Evolutionary conservation across 2,113 vertebrate species (phyloP), one percentile per base, ranked within the genome.

Genomic region (Nesogale talazaci): DNA sequence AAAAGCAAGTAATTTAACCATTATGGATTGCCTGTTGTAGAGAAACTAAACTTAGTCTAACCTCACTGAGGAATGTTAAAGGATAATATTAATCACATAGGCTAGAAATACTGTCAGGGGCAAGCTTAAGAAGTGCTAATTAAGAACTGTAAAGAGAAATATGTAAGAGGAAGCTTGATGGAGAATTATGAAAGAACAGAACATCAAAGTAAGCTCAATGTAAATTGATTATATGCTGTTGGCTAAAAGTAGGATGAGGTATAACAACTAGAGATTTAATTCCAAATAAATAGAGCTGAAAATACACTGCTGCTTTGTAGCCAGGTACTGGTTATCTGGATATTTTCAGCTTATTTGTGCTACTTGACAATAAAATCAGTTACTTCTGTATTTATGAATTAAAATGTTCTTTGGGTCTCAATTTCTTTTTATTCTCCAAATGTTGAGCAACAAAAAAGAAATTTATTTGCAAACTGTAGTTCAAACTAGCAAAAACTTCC

Each of bases 1-100:
- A 52, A 52, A 61, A 75, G 23, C 38, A 74, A 57, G 19, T 16
- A 59, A 34, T 46, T 61, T 14, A 91, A 88, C 90, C 67, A 57
- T 6, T 85, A 31, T 38, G 25, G 52, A 89, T 80, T 56, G 4
- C 1, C 74, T 79, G 6, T 78, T 40, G 57, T 83, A 27, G 56
- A 69, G 92, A 88, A 89, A 72, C n/a, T 70, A 88, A 89, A 72
- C n/a, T 70, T 36, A 63, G 52, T 85, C 57, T 92, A 75, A 84
- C 31, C 3, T 94, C 40, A 61, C 34, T 83, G 52, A 83, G n/a
- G 38, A 91, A 82, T 12, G 3, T 40, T 88, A 31, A 70, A 88
- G 34, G 40, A 40, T 29, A 34, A 17, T 42, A 90, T 80, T 79
- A 31, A 85, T 52, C 36, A 46, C 38, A 72, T 4, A 1, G 34